Evolutionary conservation across 2,888 invertebrate genomes (phyloP), one percentile per base, ranked within the genome.

Genomic region (Serrognathus titanus): DNA sequence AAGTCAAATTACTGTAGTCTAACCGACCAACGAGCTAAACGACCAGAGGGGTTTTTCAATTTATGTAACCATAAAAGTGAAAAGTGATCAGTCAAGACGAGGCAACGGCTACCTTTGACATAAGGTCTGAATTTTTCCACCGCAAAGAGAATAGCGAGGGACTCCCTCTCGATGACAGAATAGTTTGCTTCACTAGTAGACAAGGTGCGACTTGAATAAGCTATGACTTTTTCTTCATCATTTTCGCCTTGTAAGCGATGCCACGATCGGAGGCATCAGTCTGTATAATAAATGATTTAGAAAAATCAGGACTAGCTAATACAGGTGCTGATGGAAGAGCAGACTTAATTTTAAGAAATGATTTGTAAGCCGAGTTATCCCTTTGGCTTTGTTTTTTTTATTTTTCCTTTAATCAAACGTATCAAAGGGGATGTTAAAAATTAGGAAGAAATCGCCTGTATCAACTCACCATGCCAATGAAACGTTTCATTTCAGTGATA

Each of bases 1-100:
- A 59, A 51, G 36, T 55, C 41, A 62, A 63, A 47, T 63, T 56
- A 62, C 16, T 60, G 61, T 0, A 66, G 48, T 13, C 60, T 53
- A 2, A 67, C 48, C 10, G 61, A 54, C 61, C 66, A 71, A 7
- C 66, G 49, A 0, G 66, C 65, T 12, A 70, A 41, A 9, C 68
- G 20, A 1, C 66, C 70, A 35, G 57, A 61, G 0, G 68, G 59
- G 20, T 68, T 67, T 47, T 67, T 66, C 20, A 66, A 51, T 5
- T 54, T 55, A 56, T 67, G 59, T 0, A 69, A 53, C 66, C 66
- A 66, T 12, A 63, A 46, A 1, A 71, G 43, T 1, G 65, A 60
- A 31, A 55, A 48, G 37, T 69, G 68, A 48, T 68, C 67, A 4
- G 66, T 71, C 0, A 69, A 4, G 4, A 24, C 24, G 6, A 6